Evolutionary conservation across 2,113 vertebrate genomes (phyloP).

Genomic region (Strigops habroptila): DNA sequence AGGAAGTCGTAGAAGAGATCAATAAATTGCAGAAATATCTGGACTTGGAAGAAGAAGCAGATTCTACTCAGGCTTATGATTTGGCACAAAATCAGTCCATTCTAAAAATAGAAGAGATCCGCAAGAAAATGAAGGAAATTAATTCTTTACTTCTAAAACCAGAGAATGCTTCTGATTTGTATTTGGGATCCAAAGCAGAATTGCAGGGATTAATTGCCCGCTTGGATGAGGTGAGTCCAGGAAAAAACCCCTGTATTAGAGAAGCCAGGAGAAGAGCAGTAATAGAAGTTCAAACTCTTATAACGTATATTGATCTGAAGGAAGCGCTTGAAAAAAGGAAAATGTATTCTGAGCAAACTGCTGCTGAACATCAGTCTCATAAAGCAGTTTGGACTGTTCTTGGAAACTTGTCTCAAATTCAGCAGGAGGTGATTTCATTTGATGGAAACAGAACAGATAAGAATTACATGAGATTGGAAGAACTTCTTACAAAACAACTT

Average conservation of each 20-base stretch:
- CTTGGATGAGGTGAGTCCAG: conserved; percentile 90
- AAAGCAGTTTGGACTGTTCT: conserved; percentile 87
- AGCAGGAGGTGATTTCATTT: conserved; percentile 88
- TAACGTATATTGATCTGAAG: conserved; percentile 89
- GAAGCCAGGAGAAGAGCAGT: conserved; percentile 92
- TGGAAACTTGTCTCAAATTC: conserved; percentile 87
- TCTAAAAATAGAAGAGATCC: conserved; percentile 89
- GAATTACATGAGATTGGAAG: conserved; percentile 93
- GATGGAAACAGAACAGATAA: conserved; percentile 91
- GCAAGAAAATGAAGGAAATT: conserved; percentile 82
- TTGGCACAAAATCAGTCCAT: conserved; percentile 92
- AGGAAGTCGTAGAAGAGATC: conserved; percentile 95
- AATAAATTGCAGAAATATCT: conserved; percentile 90
- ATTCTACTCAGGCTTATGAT: conserved; percentile 84
- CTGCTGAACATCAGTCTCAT: conserved; percentile 79
- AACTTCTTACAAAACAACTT: conserved; percentile 95
- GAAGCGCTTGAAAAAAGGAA: conserved; percentile 81
- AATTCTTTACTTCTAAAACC: conserved; percentile 80
- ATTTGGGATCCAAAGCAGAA: conserved; percentile 85
- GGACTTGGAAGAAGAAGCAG: conserved; percentile 91
- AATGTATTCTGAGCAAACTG: conserved; percentile 60
- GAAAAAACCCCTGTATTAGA: conserved; percentile 93
- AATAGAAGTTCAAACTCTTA: conserved; percentile 89
- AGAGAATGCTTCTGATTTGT: conserved; percentile 78
- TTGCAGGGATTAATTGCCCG: conserved; percentile 87